Evolutionary conservation across 1,140 invertebrate genomes (phyloP).

Genomic region (Ceratosolen solmsi): DNA sequence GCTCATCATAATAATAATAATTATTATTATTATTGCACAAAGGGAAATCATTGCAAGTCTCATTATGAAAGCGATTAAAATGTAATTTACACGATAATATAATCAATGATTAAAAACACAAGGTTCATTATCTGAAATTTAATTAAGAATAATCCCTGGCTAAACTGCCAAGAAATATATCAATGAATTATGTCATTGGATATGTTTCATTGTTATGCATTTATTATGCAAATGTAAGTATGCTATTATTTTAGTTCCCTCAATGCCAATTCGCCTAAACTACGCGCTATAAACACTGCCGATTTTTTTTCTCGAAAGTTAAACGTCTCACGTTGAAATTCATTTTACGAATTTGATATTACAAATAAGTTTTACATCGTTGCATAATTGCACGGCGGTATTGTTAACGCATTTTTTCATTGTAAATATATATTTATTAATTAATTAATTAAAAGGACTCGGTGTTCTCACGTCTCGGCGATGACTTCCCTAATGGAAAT

Average conservation of each 20-base stretch:
- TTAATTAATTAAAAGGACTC: neutral
- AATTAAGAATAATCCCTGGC: neutral
- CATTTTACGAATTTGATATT: neutral
- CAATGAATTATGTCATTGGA: neutral
- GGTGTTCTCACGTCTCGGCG: neutral
- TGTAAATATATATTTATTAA: neutral
- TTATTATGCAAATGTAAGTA: constrained; percentile 22
- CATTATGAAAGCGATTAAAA: constrained; percentile 14
- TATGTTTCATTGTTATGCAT: neutral
- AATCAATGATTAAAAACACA: neutral
- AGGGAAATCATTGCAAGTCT: neutral
- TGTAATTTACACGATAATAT: constrained; percentile 24
- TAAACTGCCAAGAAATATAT: neutral
- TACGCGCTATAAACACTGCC: neutral
- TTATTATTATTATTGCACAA: neutral
- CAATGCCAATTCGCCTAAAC: neutral
- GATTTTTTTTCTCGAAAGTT: neutral
- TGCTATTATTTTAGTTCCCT: neutral
- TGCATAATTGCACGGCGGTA: no score
- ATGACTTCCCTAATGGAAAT: neutral
- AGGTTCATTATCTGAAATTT: constrained; percentile 9
- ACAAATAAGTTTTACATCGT: neutral
- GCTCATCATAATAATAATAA: neutral
- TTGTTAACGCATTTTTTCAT: neutral
- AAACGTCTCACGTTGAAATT: neutral